A percentile compares a stretch with the other conserved stretches of the same genome.
Evolutionary conservation across 2,888 invertebrate species (phyloP).

Genomic region (Lagria hirta): DNA sequence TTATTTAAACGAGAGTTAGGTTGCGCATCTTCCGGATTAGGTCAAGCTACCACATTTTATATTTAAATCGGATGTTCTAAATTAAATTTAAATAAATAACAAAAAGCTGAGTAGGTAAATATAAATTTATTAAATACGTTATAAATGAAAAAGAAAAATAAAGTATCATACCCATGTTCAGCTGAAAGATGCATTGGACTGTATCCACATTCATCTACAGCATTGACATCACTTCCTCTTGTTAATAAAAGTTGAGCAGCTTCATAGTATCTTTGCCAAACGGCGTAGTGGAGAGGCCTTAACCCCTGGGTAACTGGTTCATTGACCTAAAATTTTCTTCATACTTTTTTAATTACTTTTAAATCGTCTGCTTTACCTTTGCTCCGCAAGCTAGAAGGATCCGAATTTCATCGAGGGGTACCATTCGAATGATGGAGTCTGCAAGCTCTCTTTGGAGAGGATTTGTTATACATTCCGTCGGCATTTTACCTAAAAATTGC

Average conservation of each 20-base stretch:
- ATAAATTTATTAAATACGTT: slow-evolving; percentile 1
- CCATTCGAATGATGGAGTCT: slow-evolving; percentile 86
- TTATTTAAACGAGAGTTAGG: no score
- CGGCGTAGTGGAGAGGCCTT: slow-evolving; percentile 88
- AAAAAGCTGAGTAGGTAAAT: no score
- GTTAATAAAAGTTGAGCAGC: slow-evolving; percentile 80
- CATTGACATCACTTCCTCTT: slow-evolving; percentile 79
- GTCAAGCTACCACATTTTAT: no score
- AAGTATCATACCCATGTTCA: slow-evolving; percentile 70
- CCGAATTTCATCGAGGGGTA: slow-evolving; percentile 82
- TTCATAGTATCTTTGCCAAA: slow-evolving; percentile 81
- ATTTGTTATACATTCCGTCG: slow-evolving; percentile 72
- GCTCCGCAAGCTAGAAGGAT: slow-evolving; percentile 86
- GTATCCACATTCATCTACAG: slow-evolving; percentile 87
- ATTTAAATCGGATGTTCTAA: no score
- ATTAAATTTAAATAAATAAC: no score
- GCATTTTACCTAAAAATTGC: slow-evolving; percentile 55
- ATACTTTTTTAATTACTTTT: slow-evolving; percentile 1
- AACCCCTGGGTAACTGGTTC: slow-evolving; percentile 84
- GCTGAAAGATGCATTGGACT: slow-evolving; percentile 89
- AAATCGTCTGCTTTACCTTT: slow-evolving; percentile 57
- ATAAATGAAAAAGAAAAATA: no score
- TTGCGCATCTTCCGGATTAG: no score
- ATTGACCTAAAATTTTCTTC: slow-evolving; percentile 57
- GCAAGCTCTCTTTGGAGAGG: slow-evolving; percentile 83